Percentiles rank a stretch among this genome's conserved stretches.
These are phyloP conservation scores for Tyrophagus putrescentiae DNA, from an alignment of 1,140 invertebrate genomes.

Conservation along the genomic window DNA sequence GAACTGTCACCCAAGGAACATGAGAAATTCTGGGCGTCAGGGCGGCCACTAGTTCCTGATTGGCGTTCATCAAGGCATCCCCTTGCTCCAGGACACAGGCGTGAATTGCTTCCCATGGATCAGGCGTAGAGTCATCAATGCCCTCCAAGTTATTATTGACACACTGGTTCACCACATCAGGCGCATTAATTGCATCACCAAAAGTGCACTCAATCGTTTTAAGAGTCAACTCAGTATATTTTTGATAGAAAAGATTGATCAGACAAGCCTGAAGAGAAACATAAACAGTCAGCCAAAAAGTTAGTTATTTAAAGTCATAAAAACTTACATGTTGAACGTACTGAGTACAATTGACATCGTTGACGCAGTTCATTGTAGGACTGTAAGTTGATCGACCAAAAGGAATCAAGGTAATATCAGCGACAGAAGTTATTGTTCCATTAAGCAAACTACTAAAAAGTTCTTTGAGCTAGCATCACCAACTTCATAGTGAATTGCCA, in stretches of 20 bases:
- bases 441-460: slow-evolving; percentile 16
- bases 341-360: background rate
- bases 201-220: background rate
- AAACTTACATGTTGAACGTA: background rate
- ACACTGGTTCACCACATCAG: slow-evolving; percentile 6
- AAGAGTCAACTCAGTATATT: background rate
- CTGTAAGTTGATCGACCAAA: background rate
- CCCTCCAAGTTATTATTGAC: background rate
- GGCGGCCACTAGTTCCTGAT: background rate
- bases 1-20: slow-evolving; percentile 1
- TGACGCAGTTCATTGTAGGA: background rate
- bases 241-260: background rate
- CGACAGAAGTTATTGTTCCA: background rate
- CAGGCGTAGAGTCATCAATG: background rate
- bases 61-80: background rate
- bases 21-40: slow-evolving; percentile 2
- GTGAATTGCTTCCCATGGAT: background rate
- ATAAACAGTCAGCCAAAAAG: background rate
- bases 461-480: background rate
- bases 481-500: slow-evolving; percentile 14
- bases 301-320: background rate
- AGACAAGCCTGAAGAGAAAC: background rate
- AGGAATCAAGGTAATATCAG: slow-evolving; percentile 1
- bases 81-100: background rate
- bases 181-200: background rate